A percentile compares a stretch with the other conserved stretches of the same genome.
Conservation (phyloP, 2,888 invertebrate species). For the Mythimna loreyi region DNA sequence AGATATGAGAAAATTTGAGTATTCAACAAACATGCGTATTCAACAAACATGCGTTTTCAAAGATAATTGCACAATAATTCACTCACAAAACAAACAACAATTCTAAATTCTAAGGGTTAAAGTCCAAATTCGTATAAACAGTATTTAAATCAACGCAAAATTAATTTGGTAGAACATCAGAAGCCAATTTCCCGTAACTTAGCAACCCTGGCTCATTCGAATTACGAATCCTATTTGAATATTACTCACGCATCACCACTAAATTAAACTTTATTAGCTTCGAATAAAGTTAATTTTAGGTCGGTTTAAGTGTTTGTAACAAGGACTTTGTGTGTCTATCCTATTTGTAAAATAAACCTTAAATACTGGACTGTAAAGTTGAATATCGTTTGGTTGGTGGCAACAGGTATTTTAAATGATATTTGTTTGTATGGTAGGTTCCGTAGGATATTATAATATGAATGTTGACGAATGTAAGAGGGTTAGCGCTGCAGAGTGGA, state of each 20-base stretch:
- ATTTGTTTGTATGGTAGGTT: slow-evolving; percentile 40
- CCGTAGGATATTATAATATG: slow-evolving; percentile 39
- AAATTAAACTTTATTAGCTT: slow-evolving; percentile 50
- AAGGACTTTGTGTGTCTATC: slow-evolving; percentile 1
- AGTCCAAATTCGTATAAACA: slow-evolving; percentile 18
- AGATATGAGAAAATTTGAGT: slow-evolving; percentile 48
- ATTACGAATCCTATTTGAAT: slow-evolving; percentile 54
- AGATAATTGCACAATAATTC: slow-evolving; percentile 28
- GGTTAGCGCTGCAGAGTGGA: slow-evolving; percentile 28
- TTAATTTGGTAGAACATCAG: slow-evolving; percentile 49
- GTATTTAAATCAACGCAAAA: slow-evolving; percentile 28
- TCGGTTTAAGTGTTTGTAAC: slow-evolving; percentile 13
- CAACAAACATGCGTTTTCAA: slow-evolving; percentile 44
- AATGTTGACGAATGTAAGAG: slow-evolving; percentile 47
- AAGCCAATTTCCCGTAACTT: slow-evolving; percentile 73
- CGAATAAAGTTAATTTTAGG: slow-evolving; percentile 50
- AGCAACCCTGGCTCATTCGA: slow-evolving; percentile 73
- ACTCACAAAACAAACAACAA: slow-evolving; percentile 18
- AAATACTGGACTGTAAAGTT: neutral
- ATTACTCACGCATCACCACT: slow-evolving; percentile 39
- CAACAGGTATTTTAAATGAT: slow-evolving; percentile 53
- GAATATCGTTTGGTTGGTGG: slow-evolving; percentile 29
- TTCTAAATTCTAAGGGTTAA: neutral
- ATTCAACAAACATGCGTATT: slow-evolving; percentile 44
- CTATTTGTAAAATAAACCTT: slow-evolving; percentile 26